Percentiles rank a stretch among this genome's conserved stretches.
Evolutionary conservation across 2,113 vertebrate species (phyloP).

Genomic region (Ginglymostoma cirratum): DNA sequence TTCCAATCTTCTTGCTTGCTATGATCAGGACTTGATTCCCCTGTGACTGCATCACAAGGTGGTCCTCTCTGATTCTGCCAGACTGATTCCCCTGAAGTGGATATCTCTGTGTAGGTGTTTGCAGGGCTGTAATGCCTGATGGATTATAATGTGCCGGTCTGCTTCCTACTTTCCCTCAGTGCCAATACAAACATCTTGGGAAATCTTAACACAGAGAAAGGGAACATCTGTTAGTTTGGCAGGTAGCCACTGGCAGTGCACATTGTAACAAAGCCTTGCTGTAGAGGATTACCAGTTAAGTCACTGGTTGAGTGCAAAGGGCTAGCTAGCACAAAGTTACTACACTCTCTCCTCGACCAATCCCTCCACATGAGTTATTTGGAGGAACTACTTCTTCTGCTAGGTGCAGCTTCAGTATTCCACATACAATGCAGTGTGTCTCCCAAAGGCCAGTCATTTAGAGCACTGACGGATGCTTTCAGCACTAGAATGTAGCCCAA

Average conservation of each 20-base stretch:
- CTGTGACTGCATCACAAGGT: not conserved
- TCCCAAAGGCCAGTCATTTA: not conserved
- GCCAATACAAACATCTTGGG: not conserved
- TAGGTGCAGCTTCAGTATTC: not conserved
- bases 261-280: not conserved
- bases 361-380: not conserved
- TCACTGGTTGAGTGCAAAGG: not conserved
- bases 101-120: not conserved
- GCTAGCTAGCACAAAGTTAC: not conserved
- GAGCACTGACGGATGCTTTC: not conserved
- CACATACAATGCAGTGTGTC: not conserved
- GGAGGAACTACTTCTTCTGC: not conserved
- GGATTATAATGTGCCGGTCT: not conserved
- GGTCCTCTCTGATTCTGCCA: not conserved
- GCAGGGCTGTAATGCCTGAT: not conserved
- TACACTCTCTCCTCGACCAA: not conserved
- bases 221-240: not conserved
- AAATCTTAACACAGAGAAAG: not conserved
- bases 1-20: not conserved
- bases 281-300: not conserved
- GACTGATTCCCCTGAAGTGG: not conserved
- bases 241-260: not conserved
- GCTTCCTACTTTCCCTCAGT: not conserved
- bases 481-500: not conserved
- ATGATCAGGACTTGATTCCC: not conserved